Evolutionary conservation across 2,113 vertebrate genomes (phyloP), one percentile per base, ranked within the genome.

Genomic region (Proteles cristata): DNA sequence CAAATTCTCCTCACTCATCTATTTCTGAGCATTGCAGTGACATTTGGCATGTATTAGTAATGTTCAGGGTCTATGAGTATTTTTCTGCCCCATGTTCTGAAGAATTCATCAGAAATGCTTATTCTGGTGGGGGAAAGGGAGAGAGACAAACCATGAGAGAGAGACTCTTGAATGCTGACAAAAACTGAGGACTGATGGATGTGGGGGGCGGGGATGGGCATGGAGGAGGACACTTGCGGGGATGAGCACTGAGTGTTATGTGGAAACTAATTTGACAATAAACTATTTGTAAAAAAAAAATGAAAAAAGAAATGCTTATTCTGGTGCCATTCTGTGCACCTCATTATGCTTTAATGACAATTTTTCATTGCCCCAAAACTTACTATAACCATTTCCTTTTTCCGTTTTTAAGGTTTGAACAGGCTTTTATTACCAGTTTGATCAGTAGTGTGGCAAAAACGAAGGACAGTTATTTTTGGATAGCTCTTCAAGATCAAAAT

Each of bases 341-440:
- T 97, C 90, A 66, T 94, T 97, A 93, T 71, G 77, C 82, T 97
- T 97, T 97, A 97, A 98, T 88, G 86, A 88, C 19, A 45, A 53
- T 93, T 98, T 96, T 97, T 90, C 90, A 96, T 97, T 93, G 23
- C 74, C 68, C 45, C n/a, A 76, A 96, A 94, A 89, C 11, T 61
- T 92, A 25, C 92, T 90, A 89, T 96, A 48, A 65, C 92, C 87
- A n/a, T 97, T 98, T 98, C 35, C 26, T 93, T 94, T 97, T 88
- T 61, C 50, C 28, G 25, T 66, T 91, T 39, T 97, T 90, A 97
- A 99, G 99, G 98, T 99, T 99, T 98, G 99, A 99, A 98, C 99
- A 99, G 98, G 99, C 99, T 50, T 99, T 99, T 97, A 97, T 99
- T 93, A 99, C 99, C 98, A 99, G 99, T 97, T 98, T 99, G 98